These are phyloP conservation scores for Temnothorax nylanderi DNA, from an alignment of 1,140 invertebrate genomes.

Conservation along the genomic window DNA sequence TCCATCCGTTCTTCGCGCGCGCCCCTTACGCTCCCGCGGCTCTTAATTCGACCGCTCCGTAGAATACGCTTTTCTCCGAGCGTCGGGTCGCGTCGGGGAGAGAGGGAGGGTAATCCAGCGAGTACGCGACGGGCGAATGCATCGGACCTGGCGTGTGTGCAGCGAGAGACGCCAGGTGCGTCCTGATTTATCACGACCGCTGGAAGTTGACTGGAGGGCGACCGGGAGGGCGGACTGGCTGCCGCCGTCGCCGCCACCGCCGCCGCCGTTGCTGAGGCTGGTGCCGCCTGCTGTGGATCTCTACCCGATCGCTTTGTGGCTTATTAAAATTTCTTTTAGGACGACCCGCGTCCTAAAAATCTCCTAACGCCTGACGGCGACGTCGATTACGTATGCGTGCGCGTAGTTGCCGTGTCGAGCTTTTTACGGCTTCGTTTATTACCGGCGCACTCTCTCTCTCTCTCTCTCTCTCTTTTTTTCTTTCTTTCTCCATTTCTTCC, in stretches of 20 bases:
- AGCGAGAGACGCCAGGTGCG: conserved; percentile 65
- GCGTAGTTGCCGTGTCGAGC: not conserved
- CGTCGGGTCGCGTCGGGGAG: not conserved
- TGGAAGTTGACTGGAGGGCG: conserved; percentile 67
- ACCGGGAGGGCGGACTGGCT: not conserved
- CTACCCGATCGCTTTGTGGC: conserved; percentile 38
- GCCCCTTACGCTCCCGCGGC: conserved; percentile 44
- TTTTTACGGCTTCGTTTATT: conserved; percentile 43
- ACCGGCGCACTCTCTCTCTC: not conserved
- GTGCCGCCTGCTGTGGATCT: conserved; percentile 4
- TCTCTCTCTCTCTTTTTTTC: not conserved
- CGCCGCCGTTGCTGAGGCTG: not conserved
- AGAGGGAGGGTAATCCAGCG: conserved; percentile 64
- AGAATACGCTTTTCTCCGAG: conserved; percentile 67
- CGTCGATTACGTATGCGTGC: not conserved
- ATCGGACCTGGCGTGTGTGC: conserved; percentile 47
- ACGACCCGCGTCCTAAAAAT: not conserved
- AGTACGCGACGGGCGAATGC: conserved; percentile 53
- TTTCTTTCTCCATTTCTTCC: not conserved
- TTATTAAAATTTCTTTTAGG: conserved; percentile 71
- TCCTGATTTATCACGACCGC: conserved; percentile 67
- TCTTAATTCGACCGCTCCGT: conserved; percentile 72
- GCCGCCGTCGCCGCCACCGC: not conserved
- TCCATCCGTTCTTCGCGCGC: conserved; percentile 66
- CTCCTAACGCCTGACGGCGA: not conserved